Base-by-base conservation (phyloP, 92 coral and sea anemone species). In the Porites lobata region DNA sequence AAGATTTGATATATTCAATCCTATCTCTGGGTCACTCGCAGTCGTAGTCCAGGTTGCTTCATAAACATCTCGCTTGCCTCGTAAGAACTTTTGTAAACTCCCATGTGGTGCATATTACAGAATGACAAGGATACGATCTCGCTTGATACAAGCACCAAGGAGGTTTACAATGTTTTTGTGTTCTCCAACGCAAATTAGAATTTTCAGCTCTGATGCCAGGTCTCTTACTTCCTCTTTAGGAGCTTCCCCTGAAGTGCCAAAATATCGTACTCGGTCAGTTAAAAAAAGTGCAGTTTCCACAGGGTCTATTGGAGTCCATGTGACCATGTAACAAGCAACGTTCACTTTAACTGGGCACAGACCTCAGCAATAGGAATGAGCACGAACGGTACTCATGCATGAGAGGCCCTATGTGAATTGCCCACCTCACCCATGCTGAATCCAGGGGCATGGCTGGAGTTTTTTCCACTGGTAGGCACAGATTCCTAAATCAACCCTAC, bases 31-130 rank as follows among this genome's bases (percentile, higher is more conserved):
- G 18, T 90, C 84, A 72, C 89, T 89, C 1, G 86, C 79, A 6
- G 93, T 94, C 80, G 90, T 94, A 12, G 66, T 79, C 98, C 98
- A 96, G 24, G 92, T 89, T 51, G 96, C 88, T 26, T 90, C 94
- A 75, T 90, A 96, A 80, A 96, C 80, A 19, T 88, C 81, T 54
- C 98, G 96, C 68, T 91, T 94, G 20, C 82, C 71, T 75, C 92
- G 94, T 66, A 96, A 75, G 82, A 96, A 96, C 56, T 92, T 77
- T 61, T 87, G 64, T 75, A 96, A 78, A 70, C 81, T 94, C 14
- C 98, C 98, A 59, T 96, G 94, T 8, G 92, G 88, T 12, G 96
- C 96, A 65, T 51, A 96, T 90, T 96, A 95, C 95, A 96, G 83
- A 83, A 96, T 94, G 32, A 94, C 82, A 87, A 94, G 77, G n/a